phyloP scores from a whole-genome alignment of 2,797 vertebrate genomes.

The Centroberyx gerrardi region DNA sequence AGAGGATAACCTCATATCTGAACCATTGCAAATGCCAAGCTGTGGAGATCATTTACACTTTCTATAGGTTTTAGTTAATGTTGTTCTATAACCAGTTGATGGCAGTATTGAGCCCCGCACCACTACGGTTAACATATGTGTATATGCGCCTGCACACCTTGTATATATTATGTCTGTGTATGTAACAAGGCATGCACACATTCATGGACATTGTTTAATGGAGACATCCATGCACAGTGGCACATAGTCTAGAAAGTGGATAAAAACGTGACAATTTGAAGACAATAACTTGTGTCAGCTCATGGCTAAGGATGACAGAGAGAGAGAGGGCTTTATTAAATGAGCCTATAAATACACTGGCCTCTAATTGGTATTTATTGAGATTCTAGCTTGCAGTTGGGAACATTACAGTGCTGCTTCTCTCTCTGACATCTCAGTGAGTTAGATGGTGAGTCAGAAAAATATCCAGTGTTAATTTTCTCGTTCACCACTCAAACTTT shows the following conservation, averaged over 20 bases:
- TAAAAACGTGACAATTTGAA: neutral
- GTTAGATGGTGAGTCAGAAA: neutral
- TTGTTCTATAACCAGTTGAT: conserved; percentile 66
- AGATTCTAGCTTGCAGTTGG: conserved; percentile 20
- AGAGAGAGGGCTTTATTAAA: conserved; percentile 36
- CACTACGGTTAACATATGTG: neutral
- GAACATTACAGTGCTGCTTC: conserved; percentile 2
- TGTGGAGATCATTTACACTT: conserved; percentile 13
- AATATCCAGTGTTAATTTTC: neutral
- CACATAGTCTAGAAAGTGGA: neutral
- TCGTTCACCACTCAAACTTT: neutral
- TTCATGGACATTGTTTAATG: neutral
- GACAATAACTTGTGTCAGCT: neutral
- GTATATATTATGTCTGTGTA: neutral
- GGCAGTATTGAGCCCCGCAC: conserved; percentile 79
- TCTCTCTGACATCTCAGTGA: conserved; percentile 25
- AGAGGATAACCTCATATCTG: neutral
- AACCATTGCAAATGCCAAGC: neutral
- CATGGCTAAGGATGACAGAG: conserved; percentile 1
- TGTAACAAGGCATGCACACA: neutral
- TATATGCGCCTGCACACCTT: neutral
- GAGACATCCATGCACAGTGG: neutral
- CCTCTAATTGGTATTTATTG: conserved; percentile 45
- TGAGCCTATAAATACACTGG: conserved; percentile 31
- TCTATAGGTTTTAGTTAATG: conserved; percentile 22